Evolutionary conservation across 2,113 vertebrate genomes (phyloP).

Genomic region (Climacteris rufus): DNA sequence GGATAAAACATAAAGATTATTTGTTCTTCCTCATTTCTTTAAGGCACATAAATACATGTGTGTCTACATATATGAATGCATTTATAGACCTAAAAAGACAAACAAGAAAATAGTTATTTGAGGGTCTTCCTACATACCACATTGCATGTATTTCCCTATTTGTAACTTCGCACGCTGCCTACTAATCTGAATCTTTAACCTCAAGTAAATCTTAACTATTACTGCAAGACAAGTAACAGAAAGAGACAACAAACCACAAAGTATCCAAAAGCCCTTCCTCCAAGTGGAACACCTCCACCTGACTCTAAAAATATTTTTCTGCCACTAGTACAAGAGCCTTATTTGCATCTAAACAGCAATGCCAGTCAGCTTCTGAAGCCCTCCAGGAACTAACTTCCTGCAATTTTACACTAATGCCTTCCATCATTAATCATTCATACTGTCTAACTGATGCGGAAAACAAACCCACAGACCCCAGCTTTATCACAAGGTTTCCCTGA

Average conservation of each 20-base stretch:
- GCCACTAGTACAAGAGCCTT: background rate
- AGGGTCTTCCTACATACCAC: background rate
- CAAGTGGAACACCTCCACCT: background rate
- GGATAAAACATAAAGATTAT: background rate
- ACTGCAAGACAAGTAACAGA: background rate
- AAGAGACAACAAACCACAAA: background rate
- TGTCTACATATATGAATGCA: background rate
- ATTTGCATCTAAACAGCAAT: background rate
- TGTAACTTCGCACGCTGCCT: background rate
- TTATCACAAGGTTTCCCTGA: background rate
- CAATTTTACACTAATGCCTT: background rate
- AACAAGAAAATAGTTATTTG: background rate
- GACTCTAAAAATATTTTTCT: background rate
- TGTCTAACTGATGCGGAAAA: fast-evolving
- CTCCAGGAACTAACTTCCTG: background rate
- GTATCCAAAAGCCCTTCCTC: background rate
- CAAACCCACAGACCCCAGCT: background rate
- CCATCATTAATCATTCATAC: background rate
- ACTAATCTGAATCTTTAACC: background rate
- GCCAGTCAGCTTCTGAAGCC: background rate
- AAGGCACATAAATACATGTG: fast-evolving
- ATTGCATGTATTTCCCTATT: background rate
- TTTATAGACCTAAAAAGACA: background rate
- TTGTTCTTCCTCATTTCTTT: background rate
- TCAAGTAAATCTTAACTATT: background rate